Evolutionary conservation across 2,797 vertebrate species (phyloP).

Genomic region (Psittacula echo): DNA sequence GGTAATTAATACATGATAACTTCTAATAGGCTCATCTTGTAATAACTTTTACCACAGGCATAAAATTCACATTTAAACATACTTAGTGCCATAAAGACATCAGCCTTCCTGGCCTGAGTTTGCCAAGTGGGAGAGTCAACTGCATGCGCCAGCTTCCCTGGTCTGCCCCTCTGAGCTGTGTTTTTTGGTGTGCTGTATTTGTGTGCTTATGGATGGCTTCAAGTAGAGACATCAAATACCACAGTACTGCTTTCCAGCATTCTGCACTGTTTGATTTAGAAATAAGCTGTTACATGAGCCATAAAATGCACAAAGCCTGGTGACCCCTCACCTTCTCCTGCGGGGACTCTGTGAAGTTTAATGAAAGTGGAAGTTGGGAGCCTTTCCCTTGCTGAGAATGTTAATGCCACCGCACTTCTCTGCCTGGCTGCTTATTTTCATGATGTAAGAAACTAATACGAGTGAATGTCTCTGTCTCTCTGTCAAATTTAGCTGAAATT

Average conservation of each 20-base stretch:
- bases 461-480: not conserved
- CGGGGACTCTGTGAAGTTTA: slow-evolving; percentile 27
- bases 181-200: not conserved
- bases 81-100: not conserved
- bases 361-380: slow-evolving; percentile 6
- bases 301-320: not conserved
- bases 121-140: not conserved
- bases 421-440: not conserved
- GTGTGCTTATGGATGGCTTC: not conserved
- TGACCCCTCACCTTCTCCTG: slow-evolving; percentile 36
- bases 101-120: not conserved
- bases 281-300: slow-evolving; percentile 19
- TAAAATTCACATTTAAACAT: not conserved
- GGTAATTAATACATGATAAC: not conserved
- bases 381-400: not conserved
- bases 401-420: not conserved
- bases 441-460: not conserved
- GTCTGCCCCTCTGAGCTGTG: not conserved
- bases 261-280: not conserved
- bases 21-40: not conserved
- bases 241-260: not conserved
- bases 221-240: not conserved
- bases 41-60: not conserved
- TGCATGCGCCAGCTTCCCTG: not conserved
- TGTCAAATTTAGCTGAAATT: not conserved